Conservation (phyloP, 2,113 vertebrate genomes). For the Myotis davidii region DNA sequence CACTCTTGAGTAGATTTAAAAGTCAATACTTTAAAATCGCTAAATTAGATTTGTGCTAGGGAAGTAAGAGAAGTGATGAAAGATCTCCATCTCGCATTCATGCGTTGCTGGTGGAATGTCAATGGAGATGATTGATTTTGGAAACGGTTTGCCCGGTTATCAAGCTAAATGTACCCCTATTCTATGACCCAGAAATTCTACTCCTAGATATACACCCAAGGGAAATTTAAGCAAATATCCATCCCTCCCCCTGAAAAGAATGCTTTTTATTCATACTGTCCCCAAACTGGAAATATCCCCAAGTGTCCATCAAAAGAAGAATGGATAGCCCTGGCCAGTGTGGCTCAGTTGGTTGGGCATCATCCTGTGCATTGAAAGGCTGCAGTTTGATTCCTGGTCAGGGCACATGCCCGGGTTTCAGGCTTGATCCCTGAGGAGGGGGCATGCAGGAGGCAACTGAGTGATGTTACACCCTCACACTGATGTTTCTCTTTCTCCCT, state of each 20-base stretch:
- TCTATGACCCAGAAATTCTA: slow-evolving; percentile 19
- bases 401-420: not conserved
- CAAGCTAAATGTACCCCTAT: not conserved
- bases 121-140: not conserved
- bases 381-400: not conserved
- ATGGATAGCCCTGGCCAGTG: not conserved
- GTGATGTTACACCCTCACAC: not conserved
- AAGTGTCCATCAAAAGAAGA: not conserved
- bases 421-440: not conserved
- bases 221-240: not conserved
- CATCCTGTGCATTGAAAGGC: not conserved
- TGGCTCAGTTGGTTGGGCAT: not conserved
- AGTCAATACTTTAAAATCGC: not conserved
- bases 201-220: not conserved
- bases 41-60: not conserved
- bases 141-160: not conserved
- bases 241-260: not conserved
- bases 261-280: not conserved
- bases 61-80: not conserved
- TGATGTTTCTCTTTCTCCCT: not conserved
- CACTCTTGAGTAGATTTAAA: not conserved
- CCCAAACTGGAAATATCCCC: not conserved
- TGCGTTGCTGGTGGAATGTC: not conserved
- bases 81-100: not conserved
- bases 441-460: not conserved